A percentile compares a stretch with the other conserved stretches of the same genome.
Conservation (phyloP, 1,140 invertebrate genomes). For the Tetramorium alpestre region DNA sequence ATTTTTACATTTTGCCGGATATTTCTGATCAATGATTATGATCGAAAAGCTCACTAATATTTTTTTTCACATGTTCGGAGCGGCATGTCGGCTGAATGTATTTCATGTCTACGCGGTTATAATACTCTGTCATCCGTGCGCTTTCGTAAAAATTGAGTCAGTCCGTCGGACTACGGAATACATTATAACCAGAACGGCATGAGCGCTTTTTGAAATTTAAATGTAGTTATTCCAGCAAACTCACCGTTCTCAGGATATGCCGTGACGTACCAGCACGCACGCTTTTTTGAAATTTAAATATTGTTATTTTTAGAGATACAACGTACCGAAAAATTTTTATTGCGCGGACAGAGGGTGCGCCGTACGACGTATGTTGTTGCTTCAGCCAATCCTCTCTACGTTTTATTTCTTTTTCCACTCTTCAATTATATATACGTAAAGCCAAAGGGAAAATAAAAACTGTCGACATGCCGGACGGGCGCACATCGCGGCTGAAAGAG, state of each 20-base stretch:
- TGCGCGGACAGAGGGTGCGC: constrained; percentile 6
- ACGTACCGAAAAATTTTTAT: constrained; percentile 62
- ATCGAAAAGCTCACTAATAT: constrained; percentile 4
- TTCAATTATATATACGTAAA: constrained; percentile 65
- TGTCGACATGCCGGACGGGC: background rate
- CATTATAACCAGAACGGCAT: constrained; percentile 55
- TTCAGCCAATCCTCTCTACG: constrained; percentile 41
- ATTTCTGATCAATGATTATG: constrained; percentile 24
- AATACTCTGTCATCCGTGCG: constrained; percentile 56
- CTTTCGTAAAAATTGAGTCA: constrained; percentile 61
- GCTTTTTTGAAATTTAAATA: constrained; percentile 63
- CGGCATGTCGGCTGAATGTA: constrained; percentile 7
- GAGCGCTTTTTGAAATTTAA: constrained; percentile 63
- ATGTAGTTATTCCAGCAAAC: constrained; percentile 60
- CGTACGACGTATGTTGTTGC: constrained; percentile 48
- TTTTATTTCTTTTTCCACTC: constrained; percentile 31
- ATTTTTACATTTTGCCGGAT: background rate
- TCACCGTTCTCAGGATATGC: constrained; percentile 50
- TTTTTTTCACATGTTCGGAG: background rate
- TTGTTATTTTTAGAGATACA: constrained; percentile 60
- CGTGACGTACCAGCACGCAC: constrained; percentile 44
- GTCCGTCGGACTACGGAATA: constrained; percentile 49
- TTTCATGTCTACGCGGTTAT: constrained; percentile 34
- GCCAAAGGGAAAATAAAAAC: constrained; percentile 45
- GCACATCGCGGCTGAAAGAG: constrained; percentile 42